These are phyloP conservation scores for Sinelater perroti DNA, from an alignment of 2,888 invertebrate species.

Conservation along the genomic window DNA sequence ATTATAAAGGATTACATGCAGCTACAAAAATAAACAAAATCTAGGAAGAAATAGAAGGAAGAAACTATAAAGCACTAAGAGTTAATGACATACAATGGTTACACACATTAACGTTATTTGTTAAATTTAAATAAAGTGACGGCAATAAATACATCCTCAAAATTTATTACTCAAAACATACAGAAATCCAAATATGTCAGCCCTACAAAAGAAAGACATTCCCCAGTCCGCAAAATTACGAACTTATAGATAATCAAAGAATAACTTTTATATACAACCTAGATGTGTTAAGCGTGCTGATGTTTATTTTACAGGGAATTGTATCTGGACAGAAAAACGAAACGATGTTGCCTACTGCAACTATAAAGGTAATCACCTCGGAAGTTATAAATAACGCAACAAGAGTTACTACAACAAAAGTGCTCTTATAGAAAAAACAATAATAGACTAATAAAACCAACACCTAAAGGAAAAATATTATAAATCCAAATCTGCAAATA, in stretches of 20 bases:
- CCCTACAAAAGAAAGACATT: not conserved
- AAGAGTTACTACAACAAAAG: conserved; percentile 5
- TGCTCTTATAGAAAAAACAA: not conserved
- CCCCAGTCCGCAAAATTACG: not conserved
- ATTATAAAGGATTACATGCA: too few relatives aligned
- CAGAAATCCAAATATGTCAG: too few relatives aligned
- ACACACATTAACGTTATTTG: too few relatives aligned
- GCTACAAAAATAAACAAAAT: too few relatives aligned
- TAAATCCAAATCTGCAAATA: too few relatives aligned
- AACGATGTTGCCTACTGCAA: conserved; percentile 12
- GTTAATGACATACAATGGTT: too few relatives aligned
- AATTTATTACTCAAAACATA: too few relatives aligned
- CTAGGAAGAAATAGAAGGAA: too few relatives aligned
- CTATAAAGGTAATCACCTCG: conserved; percentile 7
- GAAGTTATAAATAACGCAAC: conserved; percentile 1
- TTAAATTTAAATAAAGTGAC: too few relatives aligned
- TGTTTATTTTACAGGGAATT: not conserved
- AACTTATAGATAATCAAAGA: not conserved
- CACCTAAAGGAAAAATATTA: too few relatives aligned
- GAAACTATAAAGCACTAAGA: too few relatives aligned
- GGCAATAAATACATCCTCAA: too few relatives aligned
- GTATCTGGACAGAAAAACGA: conserved; percentile 7
- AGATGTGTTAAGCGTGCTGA: conserved; percentile 14
- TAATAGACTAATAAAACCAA: not conserved
- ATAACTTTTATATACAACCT: conserved; percentile 3